Percentiles rank a stretch among this genome's conserved stretches.
These are phyloP conservation scores for Labroides dimidiatus DNA, from an alignment of 2,797 vertebrate species.

Conservation along the genomic window DNA sequence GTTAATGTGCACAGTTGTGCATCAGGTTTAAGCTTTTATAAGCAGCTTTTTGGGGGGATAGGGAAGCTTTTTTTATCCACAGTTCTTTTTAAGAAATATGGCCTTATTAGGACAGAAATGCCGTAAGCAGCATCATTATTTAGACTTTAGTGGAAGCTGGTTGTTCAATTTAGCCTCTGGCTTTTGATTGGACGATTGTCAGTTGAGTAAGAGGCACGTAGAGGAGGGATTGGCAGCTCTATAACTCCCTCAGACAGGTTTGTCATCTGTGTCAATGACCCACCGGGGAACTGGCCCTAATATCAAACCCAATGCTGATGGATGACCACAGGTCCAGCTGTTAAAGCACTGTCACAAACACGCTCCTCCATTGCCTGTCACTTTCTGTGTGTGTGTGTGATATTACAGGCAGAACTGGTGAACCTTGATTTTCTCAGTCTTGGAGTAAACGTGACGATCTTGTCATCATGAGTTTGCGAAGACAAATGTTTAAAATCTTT, in stretches of 20 bases:
- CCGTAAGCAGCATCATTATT: constrained; percentile 34
- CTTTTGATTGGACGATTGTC: constrained; percentile 65
- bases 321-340: constrained; percentile 80
- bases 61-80: constrained; percentile 9
- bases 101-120: constrained; percentile 49
- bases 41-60: constrained; percentile 10
- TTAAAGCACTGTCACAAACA: constrained; percentile 75
- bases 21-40: constrained; percentile 30
- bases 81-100: constrained; percentile 38
- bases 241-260: constrained; percentile 80
- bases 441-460: constrained; percentile 13
- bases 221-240: constrained; percentile 75
- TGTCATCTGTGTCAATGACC: constrained; percentile 83
- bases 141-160: constrained; percentile 45
- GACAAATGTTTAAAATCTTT: constrained; percentile 15
- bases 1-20: constrained; percentile 63
- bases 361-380: constrained; percentile 68
- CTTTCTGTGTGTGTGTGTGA: constrained; percentile 20
- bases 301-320: constrained; percentile 83
- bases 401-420: constrained; percentile 12
- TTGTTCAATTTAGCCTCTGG: constrained; percentile 54
- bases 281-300: constrained; percentile 78
- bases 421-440: constrained; percentile 50
- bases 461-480: constrained; percentile 28
- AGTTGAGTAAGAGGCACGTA: constrained; percentile 51